Percentiles rank a stretch among this genome's conserved stretches.
Evolutionary conservation across 2,888 invertebrate species (phyloP).

Genomic region (Aleiodes leptofemur): DNA sequence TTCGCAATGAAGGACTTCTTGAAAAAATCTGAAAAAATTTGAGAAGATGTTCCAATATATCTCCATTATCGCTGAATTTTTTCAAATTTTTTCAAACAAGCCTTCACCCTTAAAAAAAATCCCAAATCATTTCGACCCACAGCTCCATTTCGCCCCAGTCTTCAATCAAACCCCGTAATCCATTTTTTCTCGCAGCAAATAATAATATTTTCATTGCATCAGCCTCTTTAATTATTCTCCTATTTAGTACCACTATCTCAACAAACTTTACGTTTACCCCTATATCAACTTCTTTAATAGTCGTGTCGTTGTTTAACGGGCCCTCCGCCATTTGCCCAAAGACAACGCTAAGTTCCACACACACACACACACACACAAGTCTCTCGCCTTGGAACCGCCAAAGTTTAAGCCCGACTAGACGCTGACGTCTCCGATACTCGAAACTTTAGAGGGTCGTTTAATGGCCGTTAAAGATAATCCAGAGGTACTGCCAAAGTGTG

Average conservation of each 20-base stretch:
- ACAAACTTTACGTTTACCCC: background rate
- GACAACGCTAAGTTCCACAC: background rate
- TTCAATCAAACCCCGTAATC: too few species aligned
- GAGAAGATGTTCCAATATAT: too few species aligned
- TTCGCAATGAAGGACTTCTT: too few species aligned
- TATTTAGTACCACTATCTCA: background rate
- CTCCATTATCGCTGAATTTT: too few species aligned
- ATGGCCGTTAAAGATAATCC: constrained; percentile 62
- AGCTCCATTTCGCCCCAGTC: too few species aligned
- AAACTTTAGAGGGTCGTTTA: constrained; percentile 58
- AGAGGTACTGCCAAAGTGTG: constrained; percentile 44
- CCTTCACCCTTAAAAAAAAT: too few species aligned
- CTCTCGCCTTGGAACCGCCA: background rate
- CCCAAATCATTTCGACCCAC: too few species aligned
- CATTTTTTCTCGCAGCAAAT: too few species aligned
- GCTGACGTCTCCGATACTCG: constrained; percentile 58
- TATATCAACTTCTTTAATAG: constrained; percentile 42
- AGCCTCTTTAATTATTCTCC: constrained; percentile 53
- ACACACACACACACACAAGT: background rate
- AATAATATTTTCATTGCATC: constrained; percentile 47
- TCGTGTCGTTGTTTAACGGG: constrained; percentile 54
- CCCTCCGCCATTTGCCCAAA: constrained; percentile 34
- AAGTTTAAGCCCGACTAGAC: constrained; percentile 48
- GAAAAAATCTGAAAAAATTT: too few species aligned
- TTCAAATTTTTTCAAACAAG: too few species aligned